Evolutionary conservation across 1,140 invertebrate species (phyloP).

Genomic region (Maconellicoccus hirsutus): DNA sequence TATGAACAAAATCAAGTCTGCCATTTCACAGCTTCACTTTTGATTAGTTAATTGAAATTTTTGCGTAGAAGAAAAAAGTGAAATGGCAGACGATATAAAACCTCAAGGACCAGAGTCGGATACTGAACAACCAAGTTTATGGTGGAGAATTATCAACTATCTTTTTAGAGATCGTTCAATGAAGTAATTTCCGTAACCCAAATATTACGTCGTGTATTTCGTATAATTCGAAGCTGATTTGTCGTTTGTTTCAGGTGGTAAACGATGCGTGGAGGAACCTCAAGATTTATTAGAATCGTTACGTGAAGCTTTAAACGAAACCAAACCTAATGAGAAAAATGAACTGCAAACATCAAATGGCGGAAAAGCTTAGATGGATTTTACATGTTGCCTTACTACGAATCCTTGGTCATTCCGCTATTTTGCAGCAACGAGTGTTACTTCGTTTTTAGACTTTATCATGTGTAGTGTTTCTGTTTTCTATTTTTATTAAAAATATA

Average conservation of each 20-base stretch:
- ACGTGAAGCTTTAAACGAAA: not conserved
- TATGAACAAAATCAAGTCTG: not conserved
- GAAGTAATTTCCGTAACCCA: not conserved
- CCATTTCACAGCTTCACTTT: not conserved
- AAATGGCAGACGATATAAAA: conserved; percentile 14
- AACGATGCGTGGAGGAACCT: not conserved
- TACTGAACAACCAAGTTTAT: not conserved
- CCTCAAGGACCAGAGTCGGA: conserved; percentile 1
- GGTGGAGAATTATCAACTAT: not conserved
- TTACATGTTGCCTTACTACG: no score
- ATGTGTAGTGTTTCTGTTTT: not conserved
- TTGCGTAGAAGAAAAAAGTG: not conserved
- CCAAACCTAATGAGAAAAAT: not conserved
- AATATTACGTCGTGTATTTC: no score
- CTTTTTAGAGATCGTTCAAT: not conserved
- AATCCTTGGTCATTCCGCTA: not conserved
- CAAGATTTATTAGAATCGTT: conserved; percentile 7
- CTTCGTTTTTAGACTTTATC: not conserved
- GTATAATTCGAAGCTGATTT: no score
- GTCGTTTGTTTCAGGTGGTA: not conserved
- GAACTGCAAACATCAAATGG: not conserved
- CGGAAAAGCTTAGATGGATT: not conserved
- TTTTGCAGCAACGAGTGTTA: not conserved
- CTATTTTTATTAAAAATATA: not conserved
- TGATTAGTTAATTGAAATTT: not conserved